These are phyloP conservation scores for Drosophila monieri DNA, from an alignment of 2,888 invertebrate genomes.

Conservation along the genomic window DNA sequence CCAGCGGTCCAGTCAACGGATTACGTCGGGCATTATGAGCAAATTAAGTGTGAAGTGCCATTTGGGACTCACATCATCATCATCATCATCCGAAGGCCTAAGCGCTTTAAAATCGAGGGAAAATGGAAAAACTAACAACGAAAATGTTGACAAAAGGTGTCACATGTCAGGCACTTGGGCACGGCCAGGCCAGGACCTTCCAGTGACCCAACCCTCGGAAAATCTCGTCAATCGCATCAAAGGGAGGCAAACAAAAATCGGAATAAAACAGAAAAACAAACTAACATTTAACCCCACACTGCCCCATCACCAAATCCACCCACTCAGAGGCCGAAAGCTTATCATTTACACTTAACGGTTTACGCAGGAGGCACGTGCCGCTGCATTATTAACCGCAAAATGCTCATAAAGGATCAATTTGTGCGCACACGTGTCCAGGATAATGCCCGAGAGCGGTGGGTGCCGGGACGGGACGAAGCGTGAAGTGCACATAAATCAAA, in stretches of 20 bases:
- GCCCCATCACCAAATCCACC: slow-evolving; percentile 7
- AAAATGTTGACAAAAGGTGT: slow-evolving; percentile 78
- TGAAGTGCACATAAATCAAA: slow-evolving; percentile 73
- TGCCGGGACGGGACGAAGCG: slow-evolving; percentile 54
- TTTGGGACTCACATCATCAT: slow-evolving; percentile 55
- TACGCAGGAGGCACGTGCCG: slow-evolving; percentile 72
- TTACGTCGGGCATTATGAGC: slow-evolving; percentile 79
- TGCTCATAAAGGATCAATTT: slow-evolving; percentile 79
- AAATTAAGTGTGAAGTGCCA: slow-evolving; percentile 82
- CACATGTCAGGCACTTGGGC: slow-evolving; percentile 74
- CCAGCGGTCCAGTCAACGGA: slow-evolving; percentile 54
- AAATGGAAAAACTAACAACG: slow-evolving; percentile 26
- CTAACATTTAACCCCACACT: slow-evolving; percentile 47
- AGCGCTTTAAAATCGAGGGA: slow-evolving; percentile 47
- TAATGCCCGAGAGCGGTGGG: slow-evolving; percentile 44
- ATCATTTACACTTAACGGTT: slow-evolving; percentile 81
- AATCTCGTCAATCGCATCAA: background rate
- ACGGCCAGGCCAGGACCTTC: background rate
- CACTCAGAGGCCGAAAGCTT: slow-evolving; percentile 53
- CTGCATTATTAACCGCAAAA: slow-evolving; percentile 79
- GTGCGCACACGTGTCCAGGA: slow-evolving; percentile 77
- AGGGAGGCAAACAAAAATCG: background rate
- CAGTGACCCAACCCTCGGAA: background rate
- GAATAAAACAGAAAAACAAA: slow-evolving; percentile 34
- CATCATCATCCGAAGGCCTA: slow-evolving; percentile 45